Evolutionary conservation across 2,113 vertebrate genomes (phyloP).

Genomic region (Turnix velox): DNA sequence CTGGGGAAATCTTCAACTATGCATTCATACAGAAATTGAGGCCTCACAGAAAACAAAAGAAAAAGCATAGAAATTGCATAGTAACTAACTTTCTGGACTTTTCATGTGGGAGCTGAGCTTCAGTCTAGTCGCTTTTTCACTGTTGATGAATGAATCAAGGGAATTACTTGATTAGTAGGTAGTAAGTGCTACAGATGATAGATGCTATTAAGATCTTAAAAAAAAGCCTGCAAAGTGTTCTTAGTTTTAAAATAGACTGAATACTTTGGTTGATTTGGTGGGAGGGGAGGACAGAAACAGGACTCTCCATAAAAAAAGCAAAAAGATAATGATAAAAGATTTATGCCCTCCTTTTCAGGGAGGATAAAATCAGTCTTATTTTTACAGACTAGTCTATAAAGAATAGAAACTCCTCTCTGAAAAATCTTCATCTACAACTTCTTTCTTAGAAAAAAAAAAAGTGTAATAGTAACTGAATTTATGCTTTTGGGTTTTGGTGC

Average conservation of each 20-base stretch:
- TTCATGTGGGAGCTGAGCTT: not conserved
- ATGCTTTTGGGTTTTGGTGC: not conserved
- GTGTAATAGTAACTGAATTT: not conserved
- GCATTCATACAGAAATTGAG: not conserved
- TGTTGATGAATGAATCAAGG: not conserved
- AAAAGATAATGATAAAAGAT: not conserved
- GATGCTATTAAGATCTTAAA: rapidly evolving
- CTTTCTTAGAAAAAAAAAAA: not conserved
- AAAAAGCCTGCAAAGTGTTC: not conserved
- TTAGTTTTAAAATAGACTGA: not conserved
- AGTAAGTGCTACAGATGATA: not conserved
- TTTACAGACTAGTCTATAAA: not conserved
- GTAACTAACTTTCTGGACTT: not conserved
- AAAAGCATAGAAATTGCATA: not conserved
- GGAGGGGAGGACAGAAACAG: not conserved
- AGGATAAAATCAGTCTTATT: not conserved
- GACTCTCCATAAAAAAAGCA: not conserved
- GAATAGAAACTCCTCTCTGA: not conserved
- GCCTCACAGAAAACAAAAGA: not conserved
- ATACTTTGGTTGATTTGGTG: rapidly evolving
- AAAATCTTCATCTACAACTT: not conserved
- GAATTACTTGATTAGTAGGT: not conserved
- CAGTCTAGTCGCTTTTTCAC: not conserved
- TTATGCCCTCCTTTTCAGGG: rapidly evolving
- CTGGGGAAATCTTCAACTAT: not conserved